Percentiles rank a stretch among this genome's conserved stretches.
Conservation (phyloP, 1,140 invertebrate species). For the Coboldia fuscipes region DNA sequence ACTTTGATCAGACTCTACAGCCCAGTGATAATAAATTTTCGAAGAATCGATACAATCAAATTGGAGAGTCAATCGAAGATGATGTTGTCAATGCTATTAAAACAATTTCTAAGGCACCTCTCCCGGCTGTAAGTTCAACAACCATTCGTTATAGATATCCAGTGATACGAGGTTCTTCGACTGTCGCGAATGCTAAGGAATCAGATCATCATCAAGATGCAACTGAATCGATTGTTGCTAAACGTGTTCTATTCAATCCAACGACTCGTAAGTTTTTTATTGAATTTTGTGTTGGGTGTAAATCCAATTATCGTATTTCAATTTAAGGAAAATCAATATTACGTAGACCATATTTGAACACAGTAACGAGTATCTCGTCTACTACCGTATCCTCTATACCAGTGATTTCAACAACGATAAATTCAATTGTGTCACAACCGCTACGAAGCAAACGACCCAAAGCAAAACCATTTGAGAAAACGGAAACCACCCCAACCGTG, state of each 20-base stretch:
- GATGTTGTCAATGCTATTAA: constrained; percentile 2
- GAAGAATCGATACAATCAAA: constrained; percentile 2
- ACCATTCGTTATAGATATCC: constrained; percentile 5
- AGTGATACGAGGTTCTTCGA: neutral
- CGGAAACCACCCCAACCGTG: constrained; percentile 7
- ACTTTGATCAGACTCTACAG: neutral
- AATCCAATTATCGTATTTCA: neutral
- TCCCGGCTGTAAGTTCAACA: constrained; percentile 1
- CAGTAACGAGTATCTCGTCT: constrained; percentile 3
- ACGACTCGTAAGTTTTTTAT: neutral
- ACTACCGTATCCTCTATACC: too few relatives aligned
- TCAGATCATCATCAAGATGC: too few relatives aligned
- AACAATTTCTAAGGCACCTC: constrained; percentile 1
- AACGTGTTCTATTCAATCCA: neutral
- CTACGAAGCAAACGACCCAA: constrained; percentile 12
- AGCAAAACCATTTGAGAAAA: constrained; percentile 18
- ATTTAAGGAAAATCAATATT: constrained; percentile 4
- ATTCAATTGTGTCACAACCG: constrained; percentile 8
- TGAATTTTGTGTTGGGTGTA: too few relatives aligned
- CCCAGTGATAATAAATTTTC: constrained; percentile 2
- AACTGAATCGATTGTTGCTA: neutral
- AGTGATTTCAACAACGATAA: constrained; percentile 11
- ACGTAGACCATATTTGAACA: constrained; percentile 7
- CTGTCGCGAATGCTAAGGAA: too few relatives aligned
- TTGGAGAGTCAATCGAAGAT: constrained; percentile 2